A percentile compares a stretch with the other conserved stretches of the same genome.
phyloP scores from a whole-genome alignment of 1,140 invertebrate genomes.

The Lepidurus couesii region DNA sequence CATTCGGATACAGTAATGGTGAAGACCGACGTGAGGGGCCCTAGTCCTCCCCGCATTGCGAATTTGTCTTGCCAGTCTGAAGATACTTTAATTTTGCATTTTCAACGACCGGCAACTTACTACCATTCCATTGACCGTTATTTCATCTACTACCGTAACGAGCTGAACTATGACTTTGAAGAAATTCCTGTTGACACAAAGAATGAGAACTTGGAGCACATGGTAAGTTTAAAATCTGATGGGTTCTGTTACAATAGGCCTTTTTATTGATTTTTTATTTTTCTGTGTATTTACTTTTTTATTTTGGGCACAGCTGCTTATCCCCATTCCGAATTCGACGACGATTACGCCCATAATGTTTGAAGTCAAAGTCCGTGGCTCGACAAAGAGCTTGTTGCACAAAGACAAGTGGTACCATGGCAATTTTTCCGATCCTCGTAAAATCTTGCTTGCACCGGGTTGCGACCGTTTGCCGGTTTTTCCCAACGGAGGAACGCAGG shows the following conservation, averaged over 20 bases:
- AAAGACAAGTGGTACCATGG: constrained; percentile 58
- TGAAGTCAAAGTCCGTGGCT: constrained; percentile 65
- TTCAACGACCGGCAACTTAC: constrained; percentile 65
- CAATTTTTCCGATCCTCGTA: constrained; percentile 56
- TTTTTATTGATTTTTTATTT: neutral
- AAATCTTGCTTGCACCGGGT: constrained; percentile 59
- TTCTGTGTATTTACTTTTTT: constrained; percentile 17
- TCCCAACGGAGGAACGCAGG: constrained; percentile 48
- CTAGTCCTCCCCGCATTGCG: constrained; percentile 67
- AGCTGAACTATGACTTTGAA: constrained; percentile 49
- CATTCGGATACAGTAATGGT: constrained; percentile 64
- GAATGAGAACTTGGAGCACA: constrained; percentile 54
- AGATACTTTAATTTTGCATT: constrained; percentile 70
- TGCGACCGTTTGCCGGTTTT: constrained; percentile 45
- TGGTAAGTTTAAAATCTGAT: constrained; percentile 47
- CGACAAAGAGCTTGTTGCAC: constrained; percentile 61
- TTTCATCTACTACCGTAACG: constrained; percentile 59
- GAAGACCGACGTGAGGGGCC: constrained; percentile 72
- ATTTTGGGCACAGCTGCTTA: constrained; percentile 54
- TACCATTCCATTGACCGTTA: constrained; percentile 73
- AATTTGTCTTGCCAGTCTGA: constrained; percentile 73
- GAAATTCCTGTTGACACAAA: constrained; percentile 57
- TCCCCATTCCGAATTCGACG: constrained; percentile 68
- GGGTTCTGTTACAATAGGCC: constrained; percentile 10
- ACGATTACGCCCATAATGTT: constrained; percentile 58